phyloP scores from a whole-genome alignment of 2,113 vertebrate species.

The Ceyx cyanopectus region DNA sequence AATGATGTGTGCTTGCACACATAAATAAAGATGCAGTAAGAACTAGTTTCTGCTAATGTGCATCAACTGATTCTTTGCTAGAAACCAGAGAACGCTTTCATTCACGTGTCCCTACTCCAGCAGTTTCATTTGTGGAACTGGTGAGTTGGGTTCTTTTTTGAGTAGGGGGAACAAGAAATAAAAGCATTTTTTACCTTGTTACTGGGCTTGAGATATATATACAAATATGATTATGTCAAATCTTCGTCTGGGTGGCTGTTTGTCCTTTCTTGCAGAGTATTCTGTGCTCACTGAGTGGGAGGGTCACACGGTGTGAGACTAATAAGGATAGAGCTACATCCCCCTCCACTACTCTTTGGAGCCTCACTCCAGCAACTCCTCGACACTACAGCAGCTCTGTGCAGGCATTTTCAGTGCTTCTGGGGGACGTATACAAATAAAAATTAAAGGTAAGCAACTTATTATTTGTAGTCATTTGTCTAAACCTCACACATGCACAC shows the following conservation, averaged over 20 bases:
- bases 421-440: neutral
- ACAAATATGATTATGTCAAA: neutral
- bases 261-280: constrained; percentile 78
- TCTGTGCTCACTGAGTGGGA: constrained; percentile 91
- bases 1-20: neutral
- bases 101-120: neutral
- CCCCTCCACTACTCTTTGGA: constrained; percentile 77
- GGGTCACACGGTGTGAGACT: constrained; percentile 92
- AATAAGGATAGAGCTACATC: constrained; percentile 94
- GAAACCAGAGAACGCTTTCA: constrained; percentile 49
- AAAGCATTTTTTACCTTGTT: neutral
- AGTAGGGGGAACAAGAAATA: neutral
- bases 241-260: constrained; percentile 47
- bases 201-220: neutral
- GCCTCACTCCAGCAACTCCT: constrained; percentile 71
- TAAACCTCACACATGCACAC: neutral
- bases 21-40: neutral
- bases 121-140: constrained; percentile 32
- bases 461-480: neutral
- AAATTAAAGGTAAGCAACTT: constrained; percentile 76
- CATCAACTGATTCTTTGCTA: constrained; percentile 8
- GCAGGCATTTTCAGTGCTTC: constrained; percentile 62
- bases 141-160: neutral
- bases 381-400: constrained; percentile 61
- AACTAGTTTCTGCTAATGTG: constrained; percentile 21